These are phyloP conservation scores for Nowickia ferox DNA, from an alignment of 2,888 invertebrate species.

Conservation along the genomic window DNA sequence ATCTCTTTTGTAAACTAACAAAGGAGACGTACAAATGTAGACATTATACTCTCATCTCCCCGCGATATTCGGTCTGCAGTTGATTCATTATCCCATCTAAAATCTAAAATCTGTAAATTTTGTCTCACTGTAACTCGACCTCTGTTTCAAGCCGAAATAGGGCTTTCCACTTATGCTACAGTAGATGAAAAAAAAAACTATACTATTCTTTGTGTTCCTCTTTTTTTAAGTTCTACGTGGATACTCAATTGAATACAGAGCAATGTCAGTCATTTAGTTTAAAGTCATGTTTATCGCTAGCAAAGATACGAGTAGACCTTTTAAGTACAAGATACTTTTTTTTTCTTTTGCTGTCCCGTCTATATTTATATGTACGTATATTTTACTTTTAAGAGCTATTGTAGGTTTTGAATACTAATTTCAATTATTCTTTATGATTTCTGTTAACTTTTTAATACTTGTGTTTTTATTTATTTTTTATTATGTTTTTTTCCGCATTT, in stretches of 20 bases:
- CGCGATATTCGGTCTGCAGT: no score
- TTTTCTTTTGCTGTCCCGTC: slow-evolving; percentile 8
- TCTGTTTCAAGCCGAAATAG: slow-evolving; percentile 19
- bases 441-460: slow-evolving; percentile 51
- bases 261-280: slow-evolving; percentile 69
- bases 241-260: slow-evolving; percentile 67
- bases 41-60: no score
- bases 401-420: slow-evolving; percentile 72
- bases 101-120: not conserved
- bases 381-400: slow-evolving; percentile 63
- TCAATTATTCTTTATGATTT: slow-evolving; percentile 70
- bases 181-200: slow-evolving; percentile 3
- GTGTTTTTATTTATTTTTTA: slow-evolving; percentile 12
- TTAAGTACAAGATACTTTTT: slow-evolving; percentile 47
- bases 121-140: slow-evolving; percentile 16
- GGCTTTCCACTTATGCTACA: slow-evolving; percentile 42
- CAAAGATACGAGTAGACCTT: slow-evolving; percentile 54
- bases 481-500: slow-evolving; percentile 10
- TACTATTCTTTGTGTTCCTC: slow-evolving; percentile 3
- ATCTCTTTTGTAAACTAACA: no score
- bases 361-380: not conserved
- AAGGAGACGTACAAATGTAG: no score
- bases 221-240: slow-evolving; percentile 23
- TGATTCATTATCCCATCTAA: not conserved
- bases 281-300: slow-evolving; percentile 65